Base-by-base conservation (phyloP, 2,888 invertebrate genomes). In the Doris montereyensis region DNA sequence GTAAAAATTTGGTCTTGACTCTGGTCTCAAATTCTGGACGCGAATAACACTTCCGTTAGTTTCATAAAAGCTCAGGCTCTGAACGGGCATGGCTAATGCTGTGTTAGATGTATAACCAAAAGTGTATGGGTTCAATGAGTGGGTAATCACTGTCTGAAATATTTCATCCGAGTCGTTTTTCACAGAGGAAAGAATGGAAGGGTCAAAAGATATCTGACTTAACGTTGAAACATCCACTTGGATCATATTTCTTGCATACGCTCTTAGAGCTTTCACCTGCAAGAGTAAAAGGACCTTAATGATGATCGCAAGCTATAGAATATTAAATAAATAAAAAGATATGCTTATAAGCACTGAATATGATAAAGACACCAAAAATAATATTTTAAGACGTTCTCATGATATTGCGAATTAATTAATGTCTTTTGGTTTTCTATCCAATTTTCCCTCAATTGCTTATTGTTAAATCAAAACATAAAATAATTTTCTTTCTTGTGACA, bases 41-140 rank as follows among this genome's bases (percentile, higher is more conserved):
- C 81, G n/a, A 26, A 87, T 82, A 35, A 79, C 65, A 0, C 73
- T 70, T n/a, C 87, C 87, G 70, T 81, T 76, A 4, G 81, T 75
- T 60, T 84, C 80, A 74, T 83, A 83, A 73, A 88, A 86, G 71
- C 82, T 81, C 5, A 86, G 79, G 1, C 82, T 81, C 8, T 86
- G 74, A 0, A 86, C 84, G 17, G 81, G 81, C 10, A 87, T 83
- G 65, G 81, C 82, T 0, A 84, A 41, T 13, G 75, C 41, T 0
- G 78, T 30, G 24, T 76, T 35, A 1, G 60, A 73, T 5, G 71
- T 68, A 58, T 80, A 82, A 17, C 85, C 85, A 80, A 84, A 87
- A 13, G 83, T 83, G 57, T 82, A 86, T 4, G 85, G 86, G 76
- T 85, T 86, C 32, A 78, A 26, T 0, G 77, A 30, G n/a, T 76